Conservation (phyloP, 2,888 invertebrate genomes). For the Baronia brevicornis region DNA sequence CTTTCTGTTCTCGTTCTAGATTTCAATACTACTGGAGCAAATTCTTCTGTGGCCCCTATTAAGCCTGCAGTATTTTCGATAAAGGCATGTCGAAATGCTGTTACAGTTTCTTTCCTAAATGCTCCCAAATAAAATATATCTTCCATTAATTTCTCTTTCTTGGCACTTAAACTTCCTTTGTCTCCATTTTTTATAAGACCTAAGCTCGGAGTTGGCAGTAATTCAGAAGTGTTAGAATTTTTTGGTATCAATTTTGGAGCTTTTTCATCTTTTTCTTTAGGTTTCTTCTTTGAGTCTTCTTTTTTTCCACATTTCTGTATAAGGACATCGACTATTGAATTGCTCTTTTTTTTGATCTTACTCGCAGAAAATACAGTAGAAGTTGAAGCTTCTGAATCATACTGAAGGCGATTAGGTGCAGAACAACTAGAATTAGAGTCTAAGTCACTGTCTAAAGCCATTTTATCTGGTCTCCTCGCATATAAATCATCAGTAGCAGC, state of each 20-base stretch:
- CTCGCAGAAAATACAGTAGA: constrained; percentile 80
- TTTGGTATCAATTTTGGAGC: constrained; percentile 75
- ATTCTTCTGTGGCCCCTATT: constrained; percentile 75
- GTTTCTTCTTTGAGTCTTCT: constrained; percentile 71
- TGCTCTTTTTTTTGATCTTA: constrained; percentile 60
- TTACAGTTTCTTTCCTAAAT: constrained; percentile 81
- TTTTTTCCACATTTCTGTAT: constrained; percentile 79
- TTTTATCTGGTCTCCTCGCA: constrained; percentile 58
- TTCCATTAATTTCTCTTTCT: constrained; percentile 69
- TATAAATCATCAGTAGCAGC: constrained; percentile 76
- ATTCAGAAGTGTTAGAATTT: constrained; percentile 68
- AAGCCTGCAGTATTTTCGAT: constrained; percentile 77
- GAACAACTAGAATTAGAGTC: constrained; percentile 81
- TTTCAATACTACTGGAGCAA: constrained; percentile 82
- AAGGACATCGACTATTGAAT: constrained; percentile 80
- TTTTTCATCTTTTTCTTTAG: constrained; percentile 71
- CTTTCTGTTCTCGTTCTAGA: constrained; percentile 86
- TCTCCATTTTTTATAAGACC: constrained; percentile 54
- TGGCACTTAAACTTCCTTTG: constrained; percentile 54
- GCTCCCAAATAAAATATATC: constrained; percentile 78
- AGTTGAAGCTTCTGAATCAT: constrained; percentile 81
- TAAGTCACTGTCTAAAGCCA: constrained; percentile 77
- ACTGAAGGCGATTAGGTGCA: constrained; percentile 71
- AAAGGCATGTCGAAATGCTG: constrained; percentile 80
- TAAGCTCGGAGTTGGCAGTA: constrained; percentile 80